Evolutionary conservation across 2,888 invertebrate species (phyloP), one percentile per base, ranked within the genome.

Genomic region (Aleiodes alternator): DNA sequence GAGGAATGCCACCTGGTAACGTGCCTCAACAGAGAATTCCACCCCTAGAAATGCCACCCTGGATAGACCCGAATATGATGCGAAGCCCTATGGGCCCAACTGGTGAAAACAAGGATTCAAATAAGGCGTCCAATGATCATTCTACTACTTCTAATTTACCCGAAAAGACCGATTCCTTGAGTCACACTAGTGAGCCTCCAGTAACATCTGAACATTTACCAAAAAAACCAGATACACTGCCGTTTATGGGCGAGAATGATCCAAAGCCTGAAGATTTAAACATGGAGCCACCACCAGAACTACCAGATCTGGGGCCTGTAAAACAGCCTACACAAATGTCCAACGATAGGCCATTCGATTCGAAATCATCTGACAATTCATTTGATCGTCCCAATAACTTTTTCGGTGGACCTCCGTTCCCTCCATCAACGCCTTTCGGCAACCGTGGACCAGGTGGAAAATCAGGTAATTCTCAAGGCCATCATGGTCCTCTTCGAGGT

Each of bases 171-270:
- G 68, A 71, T 5, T 31, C 71, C 11, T 48, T 66, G 38, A 29
- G 12, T 23, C n/a, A n/a, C 14, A 16, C 50, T 9, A 50, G 12
- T 50, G 73, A 77, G 31, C 55, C 72, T 11, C 57, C 74, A 12
- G 55, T 68, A 7, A n/a, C 12, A n/a, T 11, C 70, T 3, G 29
- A 51, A 12, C 23, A 56, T 68, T 34, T 53, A 23, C 50, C 53
- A 7, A 82, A 82, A 68, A 84, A 85, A 57, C 16, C 82, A 3
- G 84, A 88, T 34, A 84, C 76, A 7, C 76, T 89, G 12, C 88
- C 88, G 0, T 89, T 89, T 51, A 87, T 88, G 87, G 87, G 86
- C 0, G 87, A 86, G 61, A 88, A 87, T 72, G 88, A 89, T 82
- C 85, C 87, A 1, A 87, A 84, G 75, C 87, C 87, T 3, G 85